phyloP scores from a whole-genome alignment of 1,140 invertebrate genomes.

The Gonioctena quinquepunctata region DNA sequence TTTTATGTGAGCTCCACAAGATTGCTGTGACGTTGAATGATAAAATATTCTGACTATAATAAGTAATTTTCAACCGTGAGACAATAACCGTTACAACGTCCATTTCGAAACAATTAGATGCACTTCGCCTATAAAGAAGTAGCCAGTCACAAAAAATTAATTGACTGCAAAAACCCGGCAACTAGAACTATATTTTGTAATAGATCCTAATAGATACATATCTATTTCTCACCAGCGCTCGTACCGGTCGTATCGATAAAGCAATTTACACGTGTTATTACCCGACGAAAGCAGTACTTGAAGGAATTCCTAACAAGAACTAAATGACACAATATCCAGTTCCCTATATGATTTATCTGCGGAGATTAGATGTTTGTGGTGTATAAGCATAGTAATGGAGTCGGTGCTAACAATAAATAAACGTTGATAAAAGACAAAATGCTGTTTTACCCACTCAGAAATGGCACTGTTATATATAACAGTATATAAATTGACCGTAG shows the following conservation, averaged over 20 bases:
- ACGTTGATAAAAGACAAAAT: slow-evolving; percentile 20
- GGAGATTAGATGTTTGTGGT: slow-evolving; percentile 6
- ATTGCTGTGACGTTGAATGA: too few species aligned
- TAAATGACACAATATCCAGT: slow-evolving; percentile 9
- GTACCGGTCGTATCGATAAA: not conserved
- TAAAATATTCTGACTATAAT: too few species aligned
- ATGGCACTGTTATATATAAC: slow-evolving; percentile 22
- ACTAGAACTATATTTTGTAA: not conserved
- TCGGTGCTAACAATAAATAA: slow-evolving; percentile 4
- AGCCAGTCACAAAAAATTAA: not conserved
- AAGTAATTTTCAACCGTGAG: too few species aligned
- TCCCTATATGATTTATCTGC: slow-evolving; percentile 12
- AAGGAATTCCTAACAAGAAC: slow-evolving; percentile 7
- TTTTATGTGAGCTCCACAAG: too few species aligned
- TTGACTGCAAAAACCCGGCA: not conserved
- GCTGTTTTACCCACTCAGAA: slow-evolving; percentile 15
- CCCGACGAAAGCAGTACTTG: slow-evolving; percentile 1
- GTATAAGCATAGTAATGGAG: slow-evolving; percentile 4
- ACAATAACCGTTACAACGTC: too few species aligned
- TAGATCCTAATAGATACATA: not conserved
- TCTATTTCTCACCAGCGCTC: not conserved
- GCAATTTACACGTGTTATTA: slow-evolving; percentile 7
- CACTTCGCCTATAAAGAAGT: too few species aligned
- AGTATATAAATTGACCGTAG: slow-evolving; percentile 23
- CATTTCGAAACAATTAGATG: too few species aligned